A percentile compares a stretch with the other conserved stretches of the same genome.
These are phyloP conservation scores for Probaryconus sp. DNA, from an alignment of 1,140 invertebrate genomes.

Conservation along the genomic window DNA sequence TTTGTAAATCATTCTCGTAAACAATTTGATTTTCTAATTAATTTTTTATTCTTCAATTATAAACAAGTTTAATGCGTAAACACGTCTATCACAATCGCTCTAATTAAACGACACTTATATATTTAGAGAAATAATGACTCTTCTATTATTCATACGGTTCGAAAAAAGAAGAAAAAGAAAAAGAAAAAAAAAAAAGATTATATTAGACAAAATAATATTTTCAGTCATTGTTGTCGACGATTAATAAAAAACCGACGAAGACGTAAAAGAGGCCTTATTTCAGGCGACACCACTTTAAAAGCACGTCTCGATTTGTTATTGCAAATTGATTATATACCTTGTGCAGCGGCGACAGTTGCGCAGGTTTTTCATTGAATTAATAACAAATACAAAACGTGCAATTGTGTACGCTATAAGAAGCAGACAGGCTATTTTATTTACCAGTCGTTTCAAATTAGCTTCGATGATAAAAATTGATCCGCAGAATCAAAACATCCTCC, in stretches of 20 bases:
- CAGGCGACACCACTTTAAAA: too few relatives aligned
- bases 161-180: too few relatives aligned
- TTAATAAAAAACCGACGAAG: constrained; percentile 14
- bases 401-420: too few relatives aligned
- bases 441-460: not conserved
- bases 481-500: constrained; percentile 22
- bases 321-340: constrained; percentile 17
- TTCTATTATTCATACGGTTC: constrained; percentile 18
- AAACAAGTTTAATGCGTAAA: too few relatives aligned
- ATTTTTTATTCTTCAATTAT: too few relatives aligned
- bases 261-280: too few relatives aligned
- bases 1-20: too few relatives aligned
- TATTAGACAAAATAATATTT: not conserved
- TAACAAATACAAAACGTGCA: too few relatives aligned
- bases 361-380: constrained; percentile 1
- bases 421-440: too few relatives aligned
- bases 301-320: constrained; percentile 25
- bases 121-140: constrained; percentile 3
- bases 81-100: too few relatives aligned
- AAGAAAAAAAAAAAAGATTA: constrained; percentile 5
- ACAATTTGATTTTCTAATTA: too few relatives aligned
- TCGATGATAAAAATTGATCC: constrained; percentile 7
- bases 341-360: too few relatives aligned
- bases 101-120: not conserved
- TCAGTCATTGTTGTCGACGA: constrained; percentile 15